Evolutionary conservation across 2,888 invertebrate species (phyloP), one percentile per base, ranked within the genome.

Genomic region (Acleris holmiana): DNA sequence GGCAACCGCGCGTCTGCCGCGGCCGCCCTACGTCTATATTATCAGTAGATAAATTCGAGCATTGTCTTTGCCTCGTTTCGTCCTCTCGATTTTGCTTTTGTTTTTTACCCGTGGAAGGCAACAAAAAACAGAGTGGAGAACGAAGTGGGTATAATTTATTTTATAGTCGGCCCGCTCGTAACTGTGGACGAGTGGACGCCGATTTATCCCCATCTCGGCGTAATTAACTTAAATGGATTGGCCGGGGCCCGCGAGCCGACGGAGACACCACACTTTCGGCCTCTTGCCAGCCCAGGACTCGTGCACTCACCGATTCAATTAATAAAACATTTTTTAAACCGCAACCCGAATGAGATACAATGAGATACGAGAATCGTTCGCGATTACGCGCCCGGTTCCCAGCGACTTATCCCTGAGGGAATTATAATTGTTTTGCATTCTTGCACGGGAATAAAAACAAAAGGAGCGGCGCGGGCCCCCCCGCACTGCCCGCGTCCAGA

Each of bases 101-200:
- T 88, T 85, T 85, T 85, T 88, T 84, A 84, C 82, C 80, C 79
- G 80, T 82, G 86, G 84, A 83, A 80, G 85, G 85, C 85, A 85
- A 91, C 90, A 91, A 92, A 92, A 92, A 92, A 90, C 85, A 86
- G 89, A 91, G 91, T 89, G 85, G 89, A 91, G 88, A 90, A 86
- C 89, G 90, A 89, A 91, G 91, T 91, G 91, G 91, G 90, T 91
- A 91, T 92, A 92, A 92, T 92, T 92, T 92, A 92, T 92, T 92
- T 92, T 91, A 92, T 92, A 90, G 91, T 86, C 89, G 85, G 88
- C 82, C 87, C 87, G 90, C 88, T 92, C 92, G 91, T 92, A 91
- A 91, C 91, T 90, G 87, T 90, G 90, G 91, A 90, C 90, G 89
- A 87, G 86, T 91, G 89, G 90, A 89, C 90, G 89, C 87, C 91